Percentiles rank a stretch among this genome's conserved stretches.
Evolutionary conservation across 2,888 invertebrate genomes (phyloP).

Genomic region (Pseudoips prasinana): DNA sequence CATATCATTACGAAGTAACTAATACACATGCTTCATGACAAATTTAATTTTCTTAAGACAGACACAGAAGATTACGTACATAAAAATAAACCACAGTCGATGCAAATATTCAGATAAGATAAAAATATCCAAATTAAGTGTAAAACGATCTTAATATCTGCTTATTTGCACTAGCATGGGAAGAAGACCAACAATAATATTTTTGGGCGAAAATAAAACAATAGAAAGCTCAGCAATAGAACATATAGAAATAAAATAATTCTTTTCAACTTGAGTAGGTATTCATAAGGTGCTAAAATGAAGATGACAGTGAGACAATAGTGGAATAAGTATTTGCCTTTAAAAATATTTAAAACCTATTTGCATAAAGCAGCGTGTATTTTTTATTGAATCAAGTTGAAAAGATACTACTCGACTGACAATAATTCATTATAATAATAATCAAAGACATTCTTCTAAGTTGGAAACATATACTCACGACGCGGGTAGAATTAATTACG

Average conservation of each 20-base stretch:
- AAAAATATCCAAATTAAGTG: conserved; percentile 2
- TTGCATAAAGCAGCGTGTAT: conserved; percentile 40
- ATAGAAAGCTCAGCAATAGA: conserved; percentile 41
- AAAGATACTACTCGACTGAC: conserved; percentile 60
- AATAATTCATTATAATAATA: conserved; percentile 50
- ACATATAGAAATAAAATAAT: conserved; percentile 34
- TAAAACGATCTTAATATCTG: conserved; percentile 17
- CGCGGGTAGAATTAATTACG: too few species aligned
- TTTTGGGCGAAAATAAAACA: conserved; percentile 27
- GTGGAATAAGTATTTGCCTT: conserved; percentile 22
- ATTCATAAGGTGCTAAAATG: conserved; percentile 34
- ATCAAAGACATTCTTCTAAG: too few species aligned
- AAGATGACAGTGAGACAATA: conserved; percentile 33
- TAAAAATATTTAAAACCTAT: conserved; percentile 18
- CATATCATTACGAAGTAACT: conserved; percentile 14
- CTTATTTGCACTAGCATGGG: conserved; percentile 28
- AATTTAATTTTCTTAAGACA: conserved; percentile 9
- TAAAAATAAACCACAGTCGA: conserved; percentile 12
- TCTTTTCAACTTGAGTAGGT: conserved; percentile 67
- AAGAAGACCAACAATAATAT: conserved; percentile 18
- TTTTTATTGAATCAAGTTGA: conserved; percentile 56
- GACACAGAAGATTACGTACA: conserved; percentile 12
- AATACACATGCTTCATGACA: conserved; percentile 29
- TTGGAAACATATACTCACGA: too few species aligned
- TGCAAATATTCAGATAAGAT: conserved; percentile 34